Conservation (phyloP, 2,113 vertebrate species). For the Thamnophis sirtalis region DNA sequence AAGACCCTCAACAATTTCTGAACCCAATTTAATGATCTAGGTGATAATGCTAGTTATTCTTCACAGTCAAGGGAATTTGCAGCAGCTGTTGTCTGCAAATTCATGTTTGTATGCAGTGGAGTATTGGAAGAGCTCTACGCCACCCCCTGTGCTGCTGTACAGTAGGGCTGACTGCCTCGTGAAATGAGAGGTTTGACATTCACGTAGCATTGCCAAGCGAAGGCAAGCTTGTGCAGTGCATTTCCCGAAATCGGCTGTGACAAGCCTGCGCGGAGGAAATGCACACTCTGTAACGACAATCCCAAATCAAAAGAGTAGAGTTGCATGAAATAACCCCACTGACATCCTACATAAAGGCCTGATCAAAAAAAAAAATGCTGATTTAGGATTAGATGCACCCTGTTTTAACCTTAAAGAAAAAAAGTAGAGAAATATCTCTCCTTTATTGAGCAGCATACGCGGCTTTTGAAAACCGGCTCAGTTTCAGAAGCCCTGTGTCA, state of each 20-base stretch:
- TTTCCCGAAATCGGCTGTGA: constrained; percentile 6
- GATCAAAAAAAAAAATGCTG: constrained; percentile 39
- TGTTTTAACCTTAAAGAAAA: neutral
- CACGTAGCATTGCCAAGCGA: constrained; percentile 40
- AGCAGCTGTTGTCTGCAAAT: constrained; percentile 94
- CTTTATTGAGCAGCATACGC: neutral
- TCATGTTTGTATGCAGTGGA: constrained; percentile 86
- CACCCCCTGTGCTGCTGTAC: constrained; percentile 73
- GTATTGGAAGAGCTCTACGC: constrained; percentile 85
- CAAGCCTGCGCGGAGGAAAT: constrained; percentile 43
- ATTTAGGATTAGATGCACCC: neutral
- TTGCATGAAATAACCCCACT: constrained; percentile 38
- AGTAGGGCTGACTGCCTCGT: constrained; percentile 68
- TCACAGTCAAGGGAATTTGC: constrained; percentile 98
- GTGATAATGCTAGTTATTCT: constrained; percentile 99
- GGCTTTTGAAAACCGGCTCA: neutral
- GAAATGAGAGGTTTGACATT: constrained; percentile 78
- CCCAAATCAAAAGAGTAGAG: constrained; percentile 32
- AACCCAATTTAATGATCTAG: constrained; percentile 98
- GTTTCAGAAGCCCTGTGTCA: neutral
- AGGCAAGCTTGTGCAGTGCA: neutral
- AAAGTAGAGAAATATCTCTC: no score
- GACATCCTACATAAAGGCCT: constrained; percentile 54
- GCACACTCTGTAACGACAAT: constrained; percentile 45
- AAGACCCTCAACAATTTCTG: constrained; percentile 93